These are phyloP conservation scores for Cheumatopsyche charites DNA, from an alignment of 1,140 invertebrate genomes.

Conservation along the genomic window DNA sequence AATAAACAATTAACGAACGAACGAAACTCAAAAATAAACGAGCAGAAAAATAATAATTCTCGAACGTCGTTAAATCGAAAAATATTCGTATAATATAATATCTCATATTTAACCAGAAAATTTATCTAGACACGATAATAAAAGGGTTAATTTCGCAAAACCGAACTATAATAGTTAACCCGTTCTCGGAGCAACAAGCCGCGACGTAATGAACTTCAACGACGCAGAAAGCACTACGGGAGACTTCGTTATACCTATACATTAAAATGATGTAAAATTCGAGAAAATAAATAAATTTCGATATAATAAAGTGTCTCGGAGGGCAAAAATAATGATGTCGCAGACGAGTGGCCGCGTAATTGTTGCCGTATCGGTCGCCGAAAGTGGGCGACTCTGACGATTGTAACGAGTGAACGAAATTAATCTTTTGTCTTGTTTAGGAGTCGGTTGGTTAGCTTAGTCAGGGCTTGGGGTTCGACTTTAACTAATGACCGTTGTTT, in stretches of 20 bases:
- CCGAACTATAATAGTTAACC: conserved; percentile 40
- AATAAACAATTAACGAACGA: too few relatives aligned
- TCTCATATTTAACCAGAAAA: background rate
- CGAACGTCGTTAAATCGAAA: too few relatives aligned
- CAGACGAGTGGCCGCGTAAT: conserved; percentile 40
- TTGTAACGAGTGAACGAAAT: conserved; percentile 23
- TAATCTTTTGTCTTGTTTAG: conserved; percentile 33
- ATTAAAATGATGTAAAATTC: too few relatives aligned
- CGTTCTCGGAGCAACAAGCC: conserved; percentile 24
- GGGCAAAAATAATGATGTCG: conserved; percentile 49
- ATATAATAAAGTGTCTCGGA: conserved; percentile 19
- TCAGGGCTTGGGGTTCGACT: background rate
- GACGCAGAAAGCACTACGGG: conserved; percentile 13
- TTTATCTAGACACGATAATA: conserved; percentile 23
- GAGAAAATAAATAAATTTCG: background rate
- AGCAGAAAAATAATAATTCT: too few relatives aligned
- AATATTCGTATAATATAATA: background rate
- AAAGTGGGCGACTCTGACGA: conserved; percentile 32
- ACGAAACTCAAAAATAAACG: too few relatives aligned
- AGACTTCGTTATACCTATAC: background rate
- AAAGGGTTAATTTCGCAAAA: conserved; percentile 38
- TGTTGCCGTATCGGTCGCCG: conserved; percentile 41
- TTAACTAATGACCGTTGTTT: conserved; percentile 18
- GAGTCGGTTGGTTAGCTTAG: background rate
- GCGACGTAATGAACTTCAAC: conserved; percentile 15